Percentiles rank a stretch among this genome's conserved stretches.
Conservation (phyloP, 2,797 vertebrate genomes). For the Tamandua tetradactyla region DNA sequence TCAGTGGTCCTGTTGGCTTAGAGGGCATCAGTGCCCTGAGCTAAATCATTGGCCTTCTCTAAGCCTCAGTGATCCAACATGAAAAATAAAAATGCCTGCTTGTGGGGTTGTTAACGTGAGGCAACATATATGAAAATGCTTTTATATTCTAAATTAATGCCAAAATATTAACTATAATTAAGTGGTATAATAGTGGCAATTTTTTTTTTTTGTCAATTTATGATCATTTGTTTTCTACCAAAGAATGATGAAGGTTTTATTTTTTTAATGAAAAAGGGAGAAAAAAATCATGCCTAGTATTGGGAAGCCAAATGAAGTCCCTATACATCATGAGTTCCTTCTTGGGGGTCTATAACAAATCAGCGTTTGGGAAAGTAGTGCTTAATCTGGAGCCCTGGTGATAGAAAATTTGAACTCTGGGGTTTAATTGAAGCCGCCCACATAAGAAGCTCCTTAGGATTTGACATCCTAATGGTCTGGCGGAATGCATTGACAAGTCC, state of each 20-base stretch:
- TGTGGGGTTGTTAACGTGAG: background rate
- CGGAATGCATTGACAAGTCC: background rate
- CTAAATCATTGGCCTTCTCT: background rate
- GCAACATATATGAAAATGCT: background rate
- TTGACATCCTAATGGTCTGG: background rate
- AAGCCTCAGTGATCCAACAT: background rate
- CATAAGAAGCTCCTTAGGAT: slow-evolving; percentile 23
- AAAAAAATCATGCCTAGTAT: background rate
- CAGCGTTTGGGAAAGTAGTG: background rate
- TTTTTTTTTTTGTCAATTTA: slow-evolving; percentile 48
- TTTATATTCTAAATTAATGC: background rate
- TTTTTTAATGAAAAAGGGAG: background rate
- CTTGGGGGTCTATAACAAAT: slow-evolving; percentile 30
- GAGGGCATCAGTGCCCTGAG: accelerated
- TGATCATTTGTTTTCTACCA: slow-evolving; percentile 6
- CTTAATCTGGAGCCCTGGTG: background rate
- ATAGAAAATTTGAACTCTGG: slow-evolving; percentile 38
- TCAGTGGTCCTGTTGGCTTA: background rate
- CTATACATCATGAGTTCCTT: background rate
- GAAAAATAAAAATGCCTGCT: background rate
- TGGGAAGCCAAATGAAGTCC: slow-evolving; percentile 24
- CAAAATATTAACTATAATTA: slow-evolving; percentile 15
- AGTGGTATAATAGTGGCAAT: background rate
- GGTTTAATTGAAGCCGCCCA: background rate
- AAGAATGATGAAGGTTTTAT: background rate